phyloP scores from a whole-genome alignment of 2,888 invertebrate species.

The Pachymerium ferrugineum region DNA sequence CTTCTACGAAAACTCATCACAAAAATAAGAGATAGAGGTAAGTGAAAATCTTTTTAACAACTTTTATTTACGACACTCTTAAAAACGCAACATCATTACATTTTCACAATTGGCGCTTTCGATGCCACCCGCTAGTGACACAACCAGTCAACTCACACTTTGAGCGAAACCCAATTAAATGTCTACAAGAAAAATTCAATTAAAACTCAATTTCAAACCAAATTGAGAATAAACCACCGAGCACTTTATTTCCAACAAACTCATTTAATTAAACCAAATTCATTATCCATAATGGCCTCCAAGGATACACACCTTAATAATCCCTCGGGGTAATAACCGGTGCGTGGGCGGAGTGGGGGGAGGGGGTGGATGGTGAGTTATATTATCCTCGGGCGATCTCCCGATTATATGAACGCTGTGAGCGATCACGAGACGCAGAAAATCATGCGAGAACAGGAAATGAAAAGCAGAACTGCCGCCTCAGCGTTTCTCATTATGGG shows the following conservation, averaged over 20 bases:
- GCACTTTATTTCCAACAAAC: background rate
- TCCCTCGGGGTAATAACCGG: conserved; percentile 13
- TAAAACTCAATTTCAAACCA: conserved; percentile 13
- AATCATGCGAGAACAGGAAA: conserved; percentile 8
- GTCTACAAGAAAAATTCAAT: conserved; percentile 4
- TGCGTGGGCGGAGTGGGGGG: background rate
- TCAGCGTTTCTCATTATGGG: conserved; percentile 13
- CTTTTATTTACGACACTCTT: too few relatives aligned
- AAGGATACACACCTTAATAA: conserved; percentile 9
- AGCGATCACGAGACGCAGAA: conserved; percentile 13
- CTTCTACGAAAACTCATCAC: too few relatives aligned
- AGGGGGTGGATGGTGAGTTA: background rate
- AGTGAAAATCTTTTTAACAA: too few relatives aligned
- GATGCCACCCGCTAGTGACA: too few relatives aligned
- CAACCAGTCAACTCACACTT: too few relatives aligned
- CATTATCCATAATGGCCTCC: conserved; percentile 13
- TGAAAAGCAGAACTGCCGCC: conserved; percentile 13
- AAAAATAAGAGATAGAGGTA: too few relatives aligned
- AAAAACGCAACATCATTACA: too few relatives aligned
- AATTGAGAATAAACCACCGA: conserved; percentile 13
- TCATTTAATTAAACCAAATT: conserved; percentile 13
- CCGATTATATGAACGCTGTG: conserved; percentile 13
- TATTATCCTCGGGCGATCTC: conserved; percentile 13
- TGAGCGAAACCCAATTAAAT: background rate
- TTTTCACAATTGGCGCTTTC: too few relatives aligned